Evolutionary conservation across 2,888 invertebrate genomes (phyloP), one percentile per base, ranked within the genome.

Genomic region (Antheraea assamensis): DNA sequence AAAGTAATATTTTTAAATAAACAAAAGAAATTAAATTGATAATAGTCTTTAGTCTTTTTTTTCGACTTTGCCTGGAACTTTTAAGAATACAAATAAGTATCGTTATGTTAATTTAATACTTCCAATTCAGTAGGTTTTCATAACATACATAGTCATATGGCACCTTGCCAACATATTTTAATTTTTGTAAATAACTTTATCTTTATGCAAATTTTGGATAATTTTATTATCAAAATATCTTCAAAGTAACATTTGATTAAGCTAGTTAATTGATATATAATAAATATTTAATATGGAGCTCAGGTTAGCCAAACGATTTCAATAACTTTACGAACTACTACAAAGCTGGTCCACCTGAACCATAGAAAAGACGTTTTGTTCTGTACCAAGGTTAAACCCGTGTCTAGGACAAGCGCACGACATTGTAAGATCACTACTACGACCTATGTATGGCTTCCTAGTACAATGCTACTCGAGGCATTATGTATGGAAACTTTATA

Each of bases 341-440:
- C 13, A 42, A 42, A 42, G 10, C 10, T 58, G 24, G 24, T 70
- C 71, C 74, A 75, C 71, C 75, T 68, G 52, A 79, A 77, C 78
- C 75, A 76, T 74, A 76, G 72, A 81, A 80, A 77, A 80, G 81
- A 78, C 75, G 80, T 75, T 81, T 77, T 74, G 76, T 75, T 81
- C 77, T 74, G 75, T 81, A 82, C 82, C 88, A 89, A 89, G 87
- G 89, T 87, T 90, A 89, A 64, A 88, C 86, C 87, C 83, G 73
- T 83, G 89, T 88, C 89, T 90, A 89, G 89, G 88, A 85, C 89
- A 87, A 83, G 79, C 85, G 83, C 86, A 85, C 85, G 88, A 90
- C 88, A 89, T 89, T 89, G 88, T 78, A 79, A 82, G 78, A 82
- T 83, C 85, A 85, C 79, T 52, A 68, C 66, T 58, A 73, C 73